Percentiles rank a stretch among this genome's conserved stretches.
Conservation (phyloP, 1,140 invertebrate species). For the Hypothenemus hampei region DNA sequence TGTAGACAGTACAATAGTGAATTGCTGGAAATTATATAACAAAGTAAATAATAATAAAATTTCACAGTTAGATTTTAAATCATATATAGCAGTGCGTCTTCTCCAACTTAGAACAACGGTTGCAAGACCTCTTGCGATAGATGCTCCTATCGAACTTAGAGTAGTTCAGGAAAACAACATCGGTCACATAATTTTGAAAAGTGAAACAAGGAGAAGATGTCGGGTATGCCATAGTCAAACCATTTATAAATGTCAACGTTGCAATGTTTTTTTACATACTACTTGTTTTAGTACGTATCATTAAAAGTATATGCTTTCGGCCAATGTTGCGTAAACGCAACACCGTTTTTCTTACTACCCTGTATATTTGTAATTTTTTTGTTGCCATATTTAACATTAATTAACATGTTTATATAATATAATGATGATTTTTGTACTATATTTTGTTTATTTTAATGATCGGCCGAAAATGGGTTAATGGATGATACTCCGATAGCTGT, state of each 20-base stretch:
- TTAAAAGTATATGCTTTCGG: neutral
- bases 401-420: no score
- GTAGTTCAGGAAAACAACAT: slow-evolving; percentile 2
- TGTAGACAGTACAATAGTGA: slow-evolving; percentile 32
- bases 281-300: slow-evolving; percentile 14
- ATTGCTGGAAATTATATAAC: slow-evolving; percentile 33
- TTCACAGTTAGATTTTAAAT: slow-evolving; percentile 29
- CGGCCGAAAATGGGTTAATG: no score
- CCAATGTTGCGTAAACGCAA: slow-evolving; percentile 1
- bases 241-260: slow-evolving; percentile 8
- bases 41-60: slow-evolving; percentile 27
- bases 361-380: slow-evolving; percentile 6
- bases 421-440: no score
- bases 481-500: no score
- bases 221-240: slow-evolving; percentile 15
- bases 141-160: slow-evolving; percentile 11
- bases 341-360: neutral
- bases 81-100: slow-evolving; percentile 22
- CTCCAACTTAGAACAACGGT: slow-evolving; percentile 17
- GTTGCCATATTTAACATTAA: no score
- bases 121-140: slow-evolving; percentile 3
- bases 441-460: no score
- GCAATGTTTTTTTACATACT: slow-evolving; percentile 7
- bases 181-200: slow-evolving; percentile 10
- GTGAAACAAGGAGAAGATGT: slow-evolving; percentile 13